These are phyloP conservation scores for Apostichopus californicus DNA, from an alignment of 35 echinoderm and acorn worm species.

Conservation along the genomic window DNA sequence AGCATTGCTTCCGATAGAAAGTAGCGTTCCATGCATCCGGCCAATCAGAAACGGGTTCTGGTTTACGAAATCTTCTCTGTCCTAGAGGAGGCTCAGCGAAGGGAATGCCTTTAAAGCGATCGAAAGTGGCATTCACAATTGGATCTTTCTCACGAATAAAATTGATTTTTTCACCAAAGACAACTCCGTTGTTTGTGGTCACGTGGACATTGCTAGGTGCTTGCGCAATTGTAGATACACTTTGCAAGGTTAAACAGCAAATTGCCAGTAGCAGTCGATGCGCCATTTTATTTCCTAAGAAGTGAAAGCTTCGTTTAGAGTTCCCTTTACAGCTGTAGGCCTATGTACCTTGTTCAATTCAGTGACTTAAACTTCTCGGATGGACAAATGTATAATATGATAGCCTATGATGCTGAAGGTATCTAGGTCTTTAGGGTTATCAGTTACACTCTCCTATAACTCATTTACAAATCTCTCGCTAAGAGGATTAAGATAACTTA, in stretches of 20 bases:
- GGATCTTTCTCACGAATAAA: constrained; percentile 33
- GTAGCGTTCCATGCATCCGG: constrained; percentile 63
- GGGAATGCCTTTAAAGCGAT: constrained; percentile 68
- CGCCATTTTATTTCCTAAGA: neutral
- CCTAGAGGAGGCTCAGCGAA: constrained; percentile 71
- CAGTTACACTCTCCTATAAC: neutral
- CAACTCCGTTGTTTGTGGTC: constrained; percentile 6
- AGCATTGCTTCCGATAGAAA: constrained; percentile 48
- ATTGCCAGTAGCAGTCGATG: neutral
- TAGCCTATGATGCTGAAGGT: too few species aligned
- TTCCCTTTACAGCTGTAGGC: too few species aligned
- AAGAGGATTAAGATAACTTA: neutral
- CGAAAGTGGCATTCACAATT: constrained; percentile 52
- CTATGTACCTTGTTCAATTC: too few species aligned
- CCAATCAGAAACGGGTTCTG: constrained; percentile 51
- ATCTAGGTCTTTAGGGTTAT: neutral
- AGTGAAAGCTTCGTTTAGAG: too few species aligned
- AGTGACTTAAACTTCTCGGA: too few species aligned
- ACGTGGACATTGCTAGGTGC: neutral
- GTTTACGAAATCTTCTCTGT: constrained; percentile 53
- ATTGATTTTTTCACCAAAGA: constrained; percentile 2
- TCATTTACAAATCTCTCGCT: neutral
- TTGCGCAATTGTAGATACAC: neutral
- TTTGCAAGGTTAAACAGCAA: neutral
- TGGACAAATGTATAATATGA: too few species aligned